Conservation (phyloP, 2,797 vertebrate genomes). For the Phataginus tricuspis region DNA sequence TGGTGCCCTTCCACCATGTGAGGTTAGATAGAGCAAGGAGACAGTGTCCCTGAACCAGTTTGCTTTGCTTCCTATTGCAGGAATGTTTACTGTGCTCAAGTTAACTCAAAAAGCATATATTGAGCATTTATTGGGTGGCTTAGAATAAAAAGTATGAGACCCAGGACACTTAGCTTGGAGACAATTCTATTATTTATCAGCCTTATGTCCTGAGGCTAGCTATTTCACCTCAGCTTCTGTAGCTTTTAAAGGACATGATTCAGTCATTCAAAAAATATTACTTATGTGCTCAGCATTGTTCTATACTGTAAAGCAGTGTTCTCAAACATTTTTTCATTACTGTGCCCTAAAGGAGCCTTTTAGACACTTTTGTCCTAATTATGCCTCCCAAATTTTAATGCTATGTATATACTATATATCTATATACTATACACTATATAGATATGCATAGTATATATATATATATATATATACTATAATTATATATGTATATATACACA, state of each 20-base stretch:
- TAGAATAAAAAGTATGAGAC: background rate
- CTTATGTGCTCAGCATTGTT: background rate
- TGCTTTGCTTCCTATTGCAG: constrained; percentile 10
- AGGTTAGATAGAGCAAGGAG: background rate
- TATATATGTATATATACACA: no score
- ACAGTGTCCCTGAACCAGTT: background rate
- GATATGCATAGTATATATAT: no score
- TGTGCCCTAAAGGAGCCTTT: background rate
- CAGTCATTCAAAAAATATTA: background rate
- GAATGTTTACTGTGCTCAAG: background rate
- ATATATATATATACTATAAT: no score
- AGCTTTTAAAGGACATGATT: background rate
- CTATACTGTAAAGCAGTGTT: background rate
- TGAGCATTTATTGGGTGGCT: background rate
- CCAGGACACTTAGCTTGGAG: background rate
- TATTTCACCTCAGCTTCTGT: background rate
- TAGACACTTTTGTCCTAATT: background rate
- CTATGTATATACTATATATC: background rate
- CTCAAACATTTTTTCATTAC: background rate
- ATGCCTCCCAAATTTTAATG: background rate
- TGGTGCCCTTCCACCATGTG: background rate
- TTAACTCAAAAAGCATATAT: background rate
- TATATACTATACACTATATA: background rate
- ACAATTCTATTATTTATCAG: background rate
- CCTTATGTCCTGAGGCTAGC: background rate